Evolutionary conservation across 2,888 invertebrate species (phyloP), one percentile per base, ranked within the genome.

Genomic region (Pyrrhosoma nymphula): DNA sequence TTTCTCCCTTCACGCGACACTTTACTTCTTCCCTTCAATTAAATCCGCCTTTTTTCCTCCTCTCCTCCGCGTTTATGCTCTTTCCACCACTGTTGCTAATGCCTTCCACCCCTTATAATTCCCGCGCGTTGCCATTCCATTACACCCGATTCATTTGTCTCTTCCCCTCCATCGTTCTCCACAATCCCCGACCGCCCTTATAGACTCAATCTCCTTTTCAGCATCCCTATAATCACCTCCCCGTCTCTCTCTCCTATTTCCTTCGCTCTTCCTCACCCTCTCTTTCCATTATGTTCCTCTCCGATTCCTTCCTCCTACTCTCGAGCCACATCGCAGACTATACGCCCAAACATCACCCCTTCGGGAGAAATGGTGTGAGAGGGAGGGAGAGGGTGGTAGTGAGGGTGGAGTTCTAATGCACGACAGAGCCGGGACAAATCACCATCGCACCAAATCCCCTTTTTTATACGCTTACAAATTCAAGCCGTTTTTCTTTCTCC

Each of bases 101-200:
- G 14, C 35, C 23, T 26, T 82, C 82, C 14, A 12, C 82, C 16
- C 82, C 35, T 20, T 82, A 30, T 30, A 30, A 82, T 30, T 82
- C 10, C 82, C 35, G 16, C 35, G 16, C 82, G 82, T 82, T 82
- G 82, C 82, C 82, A 82, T 82, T 35, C 82, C 82, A 82, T 82
- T 82, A 82, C 82, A 82, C 82, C 82, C 82, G 82, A 82, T 35
- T 82, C 82, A 82, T 82, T 82, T 82, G 82, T 82, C 82, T 82
- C 82, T 35, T 82, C 82, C 82, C 82, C 82, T 35, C 82, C 82
- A 20, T 60, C 35, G 10, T 35, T 16, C 82, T 82, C 3, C 82
- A 35, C 82, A 35, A 10, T 30, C 82, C 35, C 18, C 82, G 8
- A 35, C 82, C 35, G 14, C 14, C 82, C 82, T 30, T 82, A 82